A percentile compares a stretch with the other conserved stretches of the same genome.
Evolutionary conservation across 2,888 invertebrate genomes (phyloP).

Genomic region (Andrena bucephala): DNA sequence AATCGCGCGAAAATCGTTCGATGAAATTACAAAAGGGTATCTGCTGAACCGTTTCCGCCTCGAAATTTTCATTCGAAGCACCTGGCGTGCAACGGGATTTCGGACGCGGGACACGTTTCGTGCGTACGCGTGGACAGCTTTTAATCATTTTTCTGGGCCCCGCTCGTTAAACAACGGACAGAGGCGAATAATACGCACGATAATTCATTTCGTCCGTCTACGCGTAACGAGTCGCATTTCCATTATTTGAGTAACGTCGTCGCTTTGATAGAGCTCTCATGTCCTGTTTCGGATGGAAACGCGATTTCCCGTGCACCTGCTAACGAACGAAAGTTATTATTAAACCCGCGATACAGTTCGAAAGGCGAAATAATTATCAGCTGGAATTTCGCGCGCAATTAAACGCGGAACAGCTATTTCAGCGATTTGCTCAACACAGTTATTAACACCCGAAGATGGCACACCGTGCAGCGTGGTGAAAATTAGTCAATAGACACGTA

Average conservation of each 20-base stretch:
- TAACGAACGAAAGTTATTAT: slow-evolving; percentile 12
- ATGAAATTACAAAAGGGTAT: slow-evolving; percentile 24
- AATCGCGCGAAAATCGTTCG: slow-evolving; percentile 9
- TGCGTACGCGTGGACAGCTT: slow-evolving; percentile 24
- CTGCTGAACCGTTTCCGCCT: not conserved
- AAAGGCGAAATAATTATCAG: not conserved
- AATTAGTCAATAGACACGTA: too few species aligned
- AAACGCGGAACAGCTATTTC: not conserved
- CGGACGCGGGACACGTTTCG: slow-evolving; percentile 25
- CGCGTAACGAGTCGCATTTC: slow-evolving; percentile 34
- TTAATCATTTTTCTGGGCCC: slow-evolving; percentile 48
- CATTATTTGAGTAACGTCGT: slow-evolving; percentile 32
- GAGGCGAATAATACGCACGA: slow-evolving; percentile 33
- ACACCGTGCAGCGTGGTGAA: too few species aligned
- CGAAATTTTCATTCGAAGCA: slow-evolving; percentile 24
- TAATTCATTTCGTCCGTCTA: slow-evolving; percentile 40
- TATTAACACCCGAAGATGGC: not conserved
- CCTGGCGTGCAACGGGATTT: slow-evolving; percentile 27
- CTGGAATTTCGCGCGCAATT: slow-evolving; percentile 1
- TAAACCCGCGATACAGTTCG: not conserved
- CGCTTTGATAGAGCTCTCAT: not conserved
- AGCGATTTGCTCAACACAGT: not conserved
- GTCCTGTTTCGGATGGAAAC: not conserved
- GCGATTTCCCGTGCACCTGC: not conserved
- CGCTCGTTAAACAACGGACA: slow-evolving; percentile 43